phyloP scores from a whole-genome alignment of 2,113 vertebrate genomes.

The Oreotrochilus melanogaster region DNA sequence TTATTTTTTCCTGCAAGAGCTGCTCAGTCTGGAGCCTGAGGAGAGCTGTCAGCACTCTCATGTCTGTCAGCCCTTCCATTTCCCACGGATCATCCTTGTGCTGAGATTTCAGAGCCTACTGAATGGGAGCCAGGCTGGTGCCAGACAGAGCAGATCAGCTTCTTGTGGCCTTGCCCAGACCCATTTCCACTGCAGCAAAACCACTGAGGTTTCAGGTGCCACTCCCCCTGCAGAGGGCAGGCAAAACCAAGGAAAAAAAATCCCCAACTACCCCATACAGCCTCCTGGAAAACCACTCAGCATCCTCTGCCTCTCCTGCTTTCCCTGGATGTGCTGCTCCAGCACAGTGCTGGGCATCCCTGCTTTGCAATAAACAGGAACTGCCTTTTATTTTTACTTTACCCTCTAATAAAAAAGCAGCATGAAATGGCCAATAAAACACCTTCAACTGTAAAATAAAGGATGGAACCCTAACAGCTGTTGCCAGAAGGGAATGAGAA shows the following conservation, averaged over 20 bases:
- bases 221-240: not conserved
- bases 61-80: too few species aligned
- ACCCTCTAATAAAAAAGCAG: not conserved
- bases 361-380: not conserved
- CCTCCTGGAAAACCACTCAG: not conserved
- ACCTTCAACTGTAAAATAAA: not conserved
- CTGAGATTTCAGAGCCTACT: not conserved
- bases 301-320: not conserved
- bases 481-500: not conserved
- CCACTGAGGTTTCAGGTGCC: accelerated
- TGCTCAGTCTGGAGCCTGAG: accelerated
- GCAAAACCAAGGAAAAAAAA: not conserved
- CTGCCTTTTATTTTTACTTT: not conserved
- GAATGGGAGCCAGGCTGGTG: accelerated
- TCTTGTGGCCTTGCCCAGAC: not conserved
- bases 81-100: accelerated
- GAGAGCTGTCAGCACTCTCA: accelerated
- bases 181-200: not conserved
- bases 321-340: accelerated
- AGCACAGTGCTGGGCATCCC: not conserved
- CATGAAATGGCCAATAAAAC: not conserved
- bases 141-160: not conserved
- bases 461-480: not conserved
- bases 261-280: not conserved
- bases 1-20: not conserved